Percentiles rank a stretch among this genome's conserved stretches.
phyloP scores from a whole-genome alignment of 1,140 invertebrate genomes.

The Cydia splendana region DNA sequence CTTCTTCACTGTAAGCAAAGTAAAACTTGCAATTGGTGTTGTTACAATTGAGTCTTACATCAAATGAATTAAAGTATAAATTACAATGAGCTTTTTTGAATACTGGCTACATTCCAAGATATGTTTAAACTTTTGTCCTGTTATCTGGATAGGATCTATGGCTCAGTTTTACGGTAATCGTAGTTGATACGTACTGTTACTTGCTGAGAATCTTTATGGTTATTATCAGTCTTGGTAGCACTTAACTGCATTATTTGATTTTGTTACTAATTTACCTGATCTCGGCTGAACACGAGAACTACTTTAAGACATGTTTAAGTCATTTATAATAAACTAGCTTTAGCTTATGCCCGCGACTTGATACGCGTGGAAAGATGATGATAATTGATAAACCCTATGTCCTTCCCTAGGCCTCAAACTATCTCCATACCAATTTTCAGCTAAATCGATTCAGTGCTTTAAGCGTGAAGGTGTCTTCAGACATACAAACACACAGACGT shows the following conservation, averaged over 20 bases:
- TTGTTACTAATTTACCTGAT: constrained; percentile 25
- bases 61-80: constrained; percentile 38
- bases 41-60: constrained; percentile 29
- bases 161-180: constrained; percentile 69
- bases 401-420: no score
- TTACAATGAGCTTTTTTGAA: constrained; percentile 33
- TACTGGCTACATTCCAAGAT: constrained; percentile 40
- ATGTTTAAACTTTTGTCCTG: constrained; percentile 67
- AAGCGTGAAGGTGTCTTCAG: no score
- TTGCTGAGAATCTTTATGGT: constrained; percentile 53
- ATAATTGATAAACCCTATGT: no score
- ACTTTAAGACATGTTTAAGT: no score
- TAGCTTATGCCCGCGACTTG: no score
- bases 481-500: no score
- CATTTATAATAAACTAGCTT: no score
- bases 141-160: constrained; percentile 65
- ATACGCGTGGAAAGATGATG: no score
- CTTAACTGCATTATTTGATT: constrained; percentile 45
- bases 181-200: constrained; percentile 45
- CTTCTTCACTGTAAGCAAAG: constrained; percentile 50
- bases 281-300: not conserved
- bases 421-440: no score
- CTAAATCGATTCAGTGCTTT: no score
- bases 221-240: constrained; percentile 47
- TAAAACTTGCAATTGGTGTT: constrained; percentile 23